Evolutionary conservation across 2,888 invertebrate species (phyloP).

Genomic region (Orgyia antiqua): DNA sequence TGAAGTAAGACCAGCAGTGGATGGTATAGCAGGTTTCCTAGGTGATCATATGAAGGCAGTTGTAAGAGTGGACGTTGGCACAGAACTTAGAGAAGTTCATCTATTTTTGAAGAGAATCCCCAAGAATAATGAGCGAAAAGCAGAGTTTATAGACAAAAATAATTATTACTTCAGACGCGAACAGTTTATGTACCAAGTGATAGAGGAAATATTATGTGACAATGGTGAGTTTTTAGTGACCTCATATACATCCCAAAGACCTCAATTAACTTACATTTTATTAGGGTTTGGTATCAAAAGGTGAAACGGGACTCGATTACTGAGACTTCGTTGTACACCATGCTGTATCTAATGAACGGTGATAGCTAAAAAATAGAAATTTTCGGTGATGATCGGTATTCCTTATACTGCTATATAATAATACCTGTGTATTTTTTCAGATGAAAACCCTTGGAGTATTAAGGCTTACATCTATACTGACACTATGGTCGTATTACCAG

Average conservation of each 20-base stretch:
- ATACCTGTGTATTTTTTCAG: conserved; percentile 35
- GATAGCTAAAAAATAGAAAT: too few relatives aligned
- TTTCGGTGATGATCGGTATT: too few relatives aligned
- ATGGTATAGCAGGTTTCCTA: conserved; percentile 53
- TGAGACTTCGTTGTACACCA: too few relatives aligned
- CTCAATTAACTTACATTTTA: too few relatives aligned
- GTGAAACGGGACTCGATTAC: too few relatives aligned
- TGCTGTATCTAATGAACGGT: too few relatives aligned
- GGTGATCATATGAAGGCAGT: conserved; percentile 50
- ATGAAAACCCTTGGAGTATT: conserved; percentile 42
- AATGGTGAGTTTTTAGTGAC: conserved; percentile 30
- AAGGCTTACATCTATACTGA: conserved; percentile 46
- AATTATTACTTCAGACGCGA: conserved; percentile 52
- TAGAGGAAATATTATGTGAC: conserved; percentile 41
- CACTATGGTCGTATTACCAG: conserved; percentile 53
- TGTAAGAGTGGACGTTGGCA: conserved; percentile 30
- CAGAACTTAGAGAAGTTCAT: conserved; percentile 22
- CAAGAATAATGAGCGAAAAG: conserved; percentile 44
- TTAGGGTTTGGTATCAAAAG: too few relatives aligned
- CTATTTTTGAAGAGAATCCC: conserved; percentile 58
- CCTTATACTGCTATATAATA: too few relatives aligned
- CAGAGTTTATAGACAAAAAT: conserved; percentile 41
- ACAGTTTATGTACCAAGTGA: conserved; percentile 40
- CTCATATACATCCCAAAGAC: too few relatives aligned
- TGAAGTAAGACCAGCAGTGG: conserved; percentile 35